These are phyloP conservation scores for Rhipidura dahli DNA, from an alignment of 2,113 vertebrate genomes.

Conservation along the genomic window DNA sequence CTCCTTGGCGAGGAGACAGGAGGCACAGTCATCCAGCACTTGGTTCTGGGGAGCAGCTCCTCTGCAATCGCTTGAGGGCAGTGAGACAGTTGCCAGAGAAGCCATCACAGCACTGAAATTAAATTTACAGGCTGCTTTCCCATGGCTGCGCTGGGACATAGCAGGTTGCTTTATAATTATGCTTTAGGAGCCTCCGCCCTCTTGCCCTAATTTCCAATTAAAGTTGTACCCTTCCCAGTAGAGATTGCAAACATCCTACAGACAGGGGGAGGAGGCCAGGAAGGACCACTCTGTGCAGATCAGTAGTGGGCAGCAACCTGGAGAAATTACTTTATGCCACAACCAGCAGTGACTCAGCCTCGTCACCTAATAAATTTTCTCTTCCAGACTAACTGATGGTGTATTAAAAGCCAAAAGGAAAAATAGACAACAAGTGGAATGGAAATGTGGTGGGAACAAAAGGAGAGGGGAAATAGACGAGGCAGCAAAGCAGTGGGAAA, in stretches of 20 bases:
- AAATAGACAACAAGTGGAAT: not conserved
- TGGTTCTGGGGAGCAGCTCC: conserved; percentile 1
- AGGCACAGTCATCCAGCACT: not conserved
- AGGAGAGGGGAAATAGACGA: not conserved
- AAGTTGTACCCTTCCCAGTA: conserved; percentile 16
- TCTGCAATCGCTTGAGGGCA: not conserved
- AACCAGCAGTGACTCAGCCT: not conserved
- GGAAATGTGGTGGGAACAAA: not conserved
- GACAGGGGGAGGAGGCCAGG: not conserved
- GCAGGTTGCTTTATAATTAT: conserved; percentile 51
- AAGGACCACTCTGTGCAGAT: not conserved
- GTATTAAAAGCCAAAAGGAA: not conserved
- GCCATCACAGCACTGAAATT: not conserved
- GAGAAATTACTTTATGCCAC: not conserved
- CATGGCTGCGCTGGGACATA: conserved; percentile 30
- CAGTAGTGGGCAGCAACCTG: not conserved
- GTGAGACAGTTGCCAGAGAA: conserved; percentile 35
- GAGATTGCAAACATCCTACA: not conserved
- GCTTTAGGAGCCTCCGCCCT: conserved; percentile 42
- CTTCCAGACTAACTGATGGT: not conserved
- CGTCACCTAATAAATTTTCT: not conserved
- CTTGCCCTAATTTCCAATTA: conserved; percentile 54
- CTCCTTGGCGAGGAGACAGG: not conserved
- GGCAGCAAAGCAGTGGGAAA: not conserved
- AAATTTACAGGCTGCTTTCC: conserved; percentile 55